phyloP scores from a whole-genome alignment of 1,140 invertebrate species.

The Venustaconcha ellipsiformis region DNA sequence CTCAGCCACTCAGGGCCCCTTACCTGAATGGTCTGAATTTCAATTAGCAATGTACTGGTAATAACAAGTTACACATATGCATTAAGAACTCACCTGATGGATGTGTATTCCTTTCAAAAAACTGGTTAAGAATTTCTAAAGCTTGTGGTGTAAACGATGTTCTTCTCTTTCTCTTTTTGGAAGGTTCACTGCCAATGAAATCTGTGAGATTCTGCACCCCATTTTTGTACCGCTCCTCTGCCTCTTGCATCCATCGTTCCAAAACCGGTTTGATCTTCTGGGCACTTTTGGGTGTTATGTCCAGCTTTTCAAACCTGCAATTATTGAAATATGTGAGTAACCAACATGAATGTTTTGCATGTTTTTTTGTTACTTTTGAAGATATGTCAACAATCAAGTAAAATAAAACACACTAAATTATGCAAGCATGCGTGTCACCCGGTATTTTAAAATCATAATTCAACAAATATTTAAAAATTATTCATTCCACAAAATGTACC shows the following conservation, averaged over 20 bases:
- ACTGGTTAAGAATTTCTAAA: conserved; percentile 91
- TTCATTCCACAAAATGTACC: too few relatives aligned
- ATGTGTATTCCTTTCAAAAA: conserved; percentile 97
- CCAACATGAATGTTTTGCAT: too few relatives aligned
- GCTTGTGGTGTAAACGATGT: conserved; percentile 98
- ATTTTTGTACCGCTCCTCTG: conserved; percentile 73
- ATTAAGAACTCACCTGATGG: conserved; percentile 84
- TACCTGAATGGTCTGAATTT: too few relatives aligned
- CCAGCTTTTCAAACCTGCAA: conserved; percentile 97
- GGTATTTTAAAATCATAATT: too few relatives aligned
- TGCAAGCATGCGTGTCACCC: too few relatives aligned
- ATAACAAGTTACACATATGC: too few relatives aligned
- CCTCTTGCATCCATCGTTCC: conserved; percentile 98
- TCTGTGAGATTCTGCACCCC: conserved; percentile 86
- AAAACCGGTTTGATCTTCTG: conserved; percentile 99
- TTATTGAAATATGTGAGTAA: conserved; percentile 2
- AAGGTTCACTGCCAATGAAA: conserved; percentile 95
- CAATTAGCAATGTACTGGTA: too few relatives aligned
- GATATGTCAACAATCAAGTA: too few relatives aligned
- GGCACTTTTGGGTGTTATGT: conserved; percentile 99
- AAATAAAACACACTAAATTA: too few relatives aligned
- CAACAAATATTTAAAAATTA: too few relatives aligned
- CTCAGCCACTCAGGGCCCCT: too few relatives aligned
- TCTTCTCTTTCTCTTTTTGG: conserved; percentile 94
- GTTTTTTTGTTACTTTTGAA: too few relatives aligned